Evolutionary conservation across 2,888 invertebrate genomes (phyloP), one percentile per base, ranked within the genome.

Genomic region (Rhyacophila evoluta): DNA sequence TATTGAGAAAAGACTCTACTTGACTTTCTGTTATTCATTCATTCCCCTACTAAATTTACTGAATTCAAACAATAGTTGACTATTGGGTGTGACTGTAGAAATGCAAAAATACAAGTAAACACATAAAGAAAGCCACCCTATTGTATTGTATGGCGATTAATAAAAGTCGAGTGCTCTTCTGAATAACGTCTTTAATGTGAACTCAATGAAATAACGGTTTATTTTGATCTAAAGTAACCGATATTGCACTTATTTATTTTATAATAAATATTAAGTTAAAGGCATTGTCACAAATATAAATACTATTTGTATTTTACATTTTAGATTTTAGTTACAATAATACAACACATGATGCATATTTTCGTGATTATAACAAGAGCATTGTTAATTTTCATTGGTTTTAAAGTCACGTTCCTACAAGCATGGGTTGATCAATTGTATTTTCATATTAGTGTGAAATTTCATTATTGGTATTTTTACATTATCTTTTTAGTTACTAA

Each of bases 71-170:
- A 55, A 55, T 55, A 55, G 55, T 55, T 55, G 19, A 55, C 55
- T 55, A 55, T 55, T 55, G 55, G 55, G 55, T 55, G 55, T 55
- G 55, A 55, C 55, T 55, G 55, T 55, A 55, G 55, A 55, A 55
- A 55, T 55, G 55, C 55, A 55, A 55, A 55, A 55, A 55, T 55
- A 55, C 55, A 55, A 55, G 55, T 55, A 55, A 55, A 55, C 55
- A 55, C 55, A 55, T 55, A 55, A 55, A 55, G 55, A 55, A 55
- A 55, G 15, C 55, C 12, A 55, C 55, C 55, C 55, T 19, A 55
- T 55, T 55, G 55, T 55, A 55, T 55, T 55, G 55, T 55, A 25
- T 19, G 55, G 25, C 55, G 55, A 55, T 55, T 55, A 55, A 55
- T 55, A 55, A 55, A 55, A 55, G 55, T 55, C 55, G 55, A 55